Percentiles rank a stretch among this genome's conserved stretches.
phyloP scores from a whole-genome alignment of 2,888 invertebrate species.

The Schizotus pectinicornis region DNA sequence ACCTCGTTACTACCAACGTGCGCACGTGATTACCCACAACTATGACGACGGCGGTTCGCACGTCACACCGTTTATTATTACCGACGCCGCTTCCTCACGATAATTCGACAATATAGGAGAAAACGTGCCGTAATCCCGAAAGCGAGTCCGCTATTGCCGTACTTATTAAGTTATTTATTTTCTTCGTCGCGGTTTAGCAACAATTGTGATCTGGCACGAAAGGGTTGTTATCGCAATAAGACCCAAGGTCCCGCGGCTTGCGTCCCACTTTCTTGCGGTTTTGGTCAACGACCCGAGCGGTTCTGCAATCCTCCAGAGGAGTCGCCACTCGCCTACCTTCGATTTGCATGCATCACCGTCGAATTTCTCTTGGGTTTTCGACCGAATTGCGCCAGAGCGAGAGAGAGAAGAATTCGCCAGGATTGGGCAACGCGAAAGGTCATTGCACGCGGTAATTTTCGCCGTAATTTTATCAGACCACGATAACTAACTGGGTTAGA shows the following conservation, averaged over 20 bases:
- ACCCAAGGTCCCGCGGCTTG: slow-evolving; percentile 35
- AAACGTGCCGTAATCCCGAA: no score
- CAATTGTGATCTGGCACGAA: not conserved
- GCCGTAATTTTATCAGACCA: no score
- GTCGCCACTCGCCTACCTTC: slow-evolving; percentile 11
- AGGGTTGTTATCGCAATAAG: not conserved
- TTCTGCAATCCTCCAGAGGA: slow-evolving; percentile 3
- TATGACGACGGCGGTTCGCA: no score
- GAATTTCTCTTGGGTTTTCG: slow-evolving; percentile 9
- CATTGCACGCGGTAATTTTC: no score
- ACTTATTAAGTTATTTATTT: not conserved
- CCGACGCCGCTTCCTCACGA: not conserved
- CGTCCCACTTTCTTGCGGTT: slow-evolving; percentile 43
- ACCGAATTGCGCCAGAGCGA: not conserved
- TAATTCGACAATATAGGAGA: not conserved
- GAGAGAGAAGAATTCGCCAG: slow-evolving; percentile 8
- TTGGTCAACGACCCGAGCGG: slow-evolving; percentile 42
- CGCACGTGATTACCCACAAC: slow-evolving; percentile 13
- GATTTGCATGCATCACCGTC: slow-evolving; percentile 13
- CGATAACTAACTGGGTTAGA: no score
- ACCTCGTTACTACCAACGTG: slow-evolving; percentile 16
- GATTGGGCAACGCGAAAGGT: no score
- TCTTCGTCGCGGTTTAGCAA: not conserved
- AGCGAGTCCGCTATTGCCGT: not conserved
- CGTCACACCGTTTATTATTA: not conserved